Base-by-base conservation (phyloP, 1,140 invertebrate species). In the Hylyphantes graminicola region DNA sequence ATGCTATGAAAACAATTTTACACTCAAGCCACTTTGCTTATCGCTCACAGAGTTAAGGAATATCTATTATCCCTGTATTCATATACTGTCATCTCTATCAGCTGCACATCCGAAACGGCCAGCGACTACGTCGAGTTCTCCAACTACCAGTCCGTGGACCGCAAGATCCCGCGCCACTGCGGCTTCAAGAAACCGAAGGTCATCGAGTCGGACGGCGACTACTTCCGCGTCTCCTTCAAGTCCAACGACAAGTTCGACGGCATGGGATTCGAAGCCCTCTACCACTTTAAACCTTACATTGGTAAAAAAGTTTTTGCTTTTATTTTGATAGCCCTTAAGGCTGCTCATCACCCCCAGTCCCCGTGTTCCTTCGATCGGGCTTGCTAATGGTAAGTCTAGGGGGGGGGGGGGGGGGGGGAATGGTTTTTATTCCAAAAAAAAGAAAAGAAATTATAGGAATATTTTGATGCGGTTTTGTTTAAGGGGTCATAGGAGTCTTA, bases 81-180 rank as follows among this genome's bases (percentile, higher is more conserved):
- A 17, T 17, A 57, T 17, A 61, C 35, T 75, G 13, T 75, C 2
- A 5, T 61, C 17, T 63, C 87, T 90, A 90, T 48, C 90, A 97
- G 96, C 86, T 98, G 96, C 89, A 94, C 95, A 87, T 93, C 94
- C 64, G 92, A 93, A 61, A 95, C 95, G 11, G 94, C 95, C 7
- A 97, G 96, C 87, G 97, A 98, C 89, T 98, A 94, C 89, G 94
- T 98, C 51, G 96, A 97, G 89, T 97, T 98, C 89, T 97, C 96
- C 17, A 98, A 98, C 90, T 97, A 94, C 88, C 93, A 96, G 92
- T 93, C 93, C 79, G 91, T 92, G 61, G 97, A 98, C 90, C 92
- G 95, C 87, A 96, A 96, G 89, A 96, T 95, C 89, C 92, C 93
- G 15, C 92, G 95, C 88, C 94, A 95, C 88, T 99, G 97, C 89